These are phyloP conservation scores for Pristionchus exspectatus DNA, from an alignment of 2,888 invertebrate genomes.

Conservation along the genomic window DNA sequence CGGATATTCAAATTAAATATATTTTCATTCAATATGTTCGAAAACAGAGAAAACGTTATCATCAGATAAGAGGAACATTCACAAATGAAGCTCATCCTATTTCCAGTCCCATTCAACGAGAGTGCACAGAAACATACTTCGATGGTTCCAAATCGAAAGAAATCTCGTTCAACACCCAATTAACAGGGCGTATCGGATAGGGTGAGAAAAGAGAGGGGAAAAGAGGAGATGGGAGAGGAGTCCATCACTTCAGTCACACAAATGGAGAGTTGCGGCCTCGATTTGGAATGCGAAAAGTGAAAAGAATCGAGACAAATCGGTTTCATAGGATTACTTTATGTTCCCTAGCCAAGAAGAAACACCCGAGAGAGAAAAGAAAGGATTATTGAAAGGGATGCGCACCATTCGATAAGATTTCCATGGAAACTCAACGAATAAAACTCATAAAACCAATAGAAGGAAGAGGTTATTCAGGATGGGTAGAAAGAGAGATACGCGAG, in stretches of 20 bases:
- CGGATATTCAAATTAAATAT: not conserved
- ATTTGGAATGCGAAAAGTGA: constrained; percentile 21
- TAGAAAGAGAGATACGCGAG: not conserved
- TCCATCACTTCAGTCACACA: not conserved
- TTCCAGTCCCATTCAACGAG: not conserved
- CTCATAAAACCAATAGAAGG: not conserved
- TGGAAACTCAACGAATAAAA: not conserved
- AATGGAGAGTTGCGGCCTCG: constrained; percentile 7
- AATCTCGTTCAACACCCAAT: constrained; percentile 48
- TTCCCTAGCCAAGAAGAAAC: not conserved
- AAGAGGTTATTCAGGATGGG: constrained; percentile 5
- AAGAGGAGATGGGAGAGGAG: not conserved
- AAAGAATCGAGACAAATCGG: not conserved
- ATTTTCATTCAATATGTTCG: too few species aligned
- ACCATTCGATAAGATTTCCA: not conserved
- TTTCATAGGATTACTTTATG: not conserved
- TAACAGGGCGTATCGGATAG: constrained; percentile 25
- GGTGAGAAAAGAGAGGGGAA: not conserved
- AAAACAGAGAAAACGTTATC: too few species aligned
- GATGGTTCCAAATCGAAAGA: not conserved
- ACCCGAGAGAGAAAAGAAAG: not conserved
- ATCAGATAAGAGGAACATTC: too few species aligned
- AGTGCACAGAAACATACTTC: not conserved
- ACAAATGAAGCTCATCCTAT: not conserved
- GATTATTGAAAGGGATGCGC: not conserved